Conservation (phyloP, 2,113 vertebrate species). For the Psammodynastes pulverulentus region DNA sequence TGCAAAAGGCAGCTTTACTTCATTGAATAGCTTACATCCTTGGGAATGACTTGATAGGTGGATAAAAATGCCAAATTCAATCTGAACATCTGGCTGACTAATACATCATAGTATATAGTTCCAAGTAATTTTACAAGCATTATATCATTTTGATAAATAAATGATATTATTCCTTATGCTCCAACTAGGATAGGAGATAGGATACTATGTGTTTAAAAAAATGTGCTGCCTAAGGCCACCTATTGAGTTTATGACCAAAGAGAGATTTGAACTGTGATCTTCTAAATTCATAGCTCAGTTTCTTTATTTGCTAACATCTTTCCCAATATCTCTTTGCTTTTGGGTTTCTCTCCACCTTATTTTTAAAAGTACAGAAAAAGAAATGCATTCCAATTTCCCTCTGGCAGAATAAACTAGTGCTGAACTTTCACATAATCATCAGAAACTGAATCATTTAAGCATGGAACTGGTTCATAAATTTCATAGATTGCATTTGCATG, state of each 20-base stretch:
- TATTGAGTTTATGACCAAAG: too few species aligned
- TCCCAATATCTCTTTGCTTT: not conserved
- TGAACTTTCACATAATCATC: slow-evolving; percentile 54
- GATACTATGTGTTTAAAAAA: not conserved
- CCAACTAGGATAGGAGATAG: not conserved
- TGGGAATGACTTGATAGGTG: not conserved
- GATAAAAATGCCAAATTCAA: not conserved
- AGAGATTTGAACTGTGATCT: not conserved
- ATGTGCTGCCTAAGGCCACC: not conserved
- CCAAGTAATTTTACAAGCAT: not conserved
- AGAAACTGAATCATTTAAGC: slow-evolving; percentile 49
- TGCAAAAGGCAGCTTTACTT: not conserved
- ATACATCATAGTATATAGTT: not conserved
- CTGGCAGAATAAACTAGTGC: slow-evolving; percentile 48
- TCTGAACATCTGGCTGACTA: not conserved
- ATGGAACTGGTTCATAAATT: slow-evolving; percentile 58
- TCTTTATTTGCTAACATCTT: slow-evolving; percentile 24
- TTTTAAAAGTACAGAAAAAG: slow-evolving; percentile 48
- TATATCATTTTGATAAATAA: not conserved
- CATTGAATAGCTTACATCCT: not conserved
- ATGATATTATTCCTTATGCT: not conserved
- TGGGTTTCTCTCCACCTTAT: not conserved
- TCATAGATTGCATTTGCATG: slow-evolving; percentile 60
- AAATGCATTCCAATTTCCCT: slow-evolving; percentile 12
- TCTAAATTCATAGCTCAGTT: not conserved